Conservation (phyloP, 2,113 vertebrate genomes). For the Aldabrachelys gigantea region DNA sequence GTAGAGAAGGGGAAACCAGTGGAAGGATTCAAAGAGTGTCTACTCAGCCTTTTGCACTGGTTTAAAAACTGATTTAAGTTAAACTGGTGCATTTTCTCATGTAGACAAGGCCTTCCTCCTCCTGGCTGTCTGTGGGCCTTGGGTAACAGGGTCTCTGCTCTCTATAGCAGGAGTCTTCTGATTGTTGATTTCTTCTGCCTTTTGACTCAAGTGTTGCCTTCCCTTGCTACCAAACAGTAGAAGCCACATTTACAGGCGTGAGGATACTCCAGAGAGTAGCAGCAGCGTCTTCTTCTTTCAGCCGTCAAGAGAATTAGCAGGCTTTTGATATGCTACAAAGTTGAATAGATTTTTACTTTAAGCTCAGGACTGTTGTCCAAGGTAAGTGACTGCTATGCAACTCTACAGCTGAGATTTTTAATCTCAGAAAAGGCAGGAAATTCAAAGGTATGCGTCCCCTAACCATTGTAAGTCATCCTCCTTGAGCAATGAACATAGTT, state of each 20-base stretch:
- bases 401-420: not conserved
- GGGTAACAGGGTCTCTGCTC: not conserved
- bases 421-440: not conserved
- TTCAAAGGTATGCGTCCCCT: not conserved
- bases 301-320: not conserved
- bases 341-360: not conserved
- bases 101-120: not conserved
- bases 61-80: not conserved
- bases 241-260: not conserved
- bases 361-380: not conserved
- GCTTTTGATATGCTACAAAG: not conserved
- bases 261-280: not conserved
- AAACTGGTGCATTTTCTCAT: not conserved
- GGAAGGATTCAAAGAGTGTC: not conserved
- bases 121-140: not conserved
- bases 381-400: not conserved
- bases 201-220: not conserved
- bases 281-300: not conserved
- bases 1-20: not conserved
- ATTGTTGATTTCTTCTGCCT: not conserved
- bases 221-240: not conserved
- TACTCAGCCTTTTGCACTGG: not conserved
- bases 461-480: not conserved
- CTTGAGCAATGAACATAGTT: rapidly evolving
- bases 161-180: not conserved